Base-by-base conservation (phyloP, 2,113 vertebrate species). In the Candoia aspera region DNA sequence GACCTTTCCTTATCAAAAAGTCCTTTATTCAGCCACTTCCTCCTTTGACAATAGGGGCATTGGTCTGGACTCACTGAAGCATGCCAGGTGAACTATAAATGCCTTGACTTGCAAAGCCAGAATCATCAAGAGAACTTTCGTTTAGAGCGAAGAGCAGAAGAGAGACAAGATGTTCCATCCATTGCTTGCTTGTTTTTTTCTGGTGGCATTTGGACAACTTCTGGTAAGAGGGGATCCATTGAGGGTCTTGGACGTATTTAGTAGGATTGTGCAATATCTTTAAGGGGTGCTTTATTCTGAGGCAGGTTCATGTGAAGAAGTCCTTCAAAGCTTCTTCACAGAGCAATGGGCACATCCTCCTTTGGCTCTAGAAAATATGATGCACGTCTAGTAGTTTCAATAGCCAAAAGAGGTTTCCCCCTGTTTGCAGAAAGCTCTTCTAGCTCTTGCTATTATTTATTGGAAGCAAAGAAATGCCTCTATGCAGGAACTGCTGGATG, bases 51-150 rank as follows among this genome's bases (percentile, higher is more conserved):
- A 64, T 42, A 29, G 23, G 37, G 21, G 13, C 46, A 54, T 37
- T 89, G n/a, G 3, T 89, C 8, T 62, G n/a, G 46, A 17, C 2
- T 46, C 55, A 84, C 46, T 84, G 73, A 89, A 19, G 57, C 26
- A 49, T 62, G 57, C 9, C 58, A 59, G 8, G 19, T n/a, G 17
- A 53, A 37, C 46, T 89, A 92, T 89, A 92, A 89, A 92, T 84
- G 29, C 19, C 60, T 26, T 6, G 10, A 6, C 11, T 23, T 24
- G 4, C 13, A 33, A 37, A 19, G 46, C 15, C 2, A 58, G 26
- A 1, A n/a, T 0, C 58, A 15, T 33, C 23, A 64, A 12, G 9
- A 37, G 2, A 55, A 29, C 19, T 55, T 46, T 64, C 33, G 23
- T 26, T 53, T 37, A 33, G 53, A 60, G 68, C 17, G 23, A n/a